phyloP scores from a whole-genome alignment of 2,797 vertebrate species.

The Siniperca obscura region DNA sequence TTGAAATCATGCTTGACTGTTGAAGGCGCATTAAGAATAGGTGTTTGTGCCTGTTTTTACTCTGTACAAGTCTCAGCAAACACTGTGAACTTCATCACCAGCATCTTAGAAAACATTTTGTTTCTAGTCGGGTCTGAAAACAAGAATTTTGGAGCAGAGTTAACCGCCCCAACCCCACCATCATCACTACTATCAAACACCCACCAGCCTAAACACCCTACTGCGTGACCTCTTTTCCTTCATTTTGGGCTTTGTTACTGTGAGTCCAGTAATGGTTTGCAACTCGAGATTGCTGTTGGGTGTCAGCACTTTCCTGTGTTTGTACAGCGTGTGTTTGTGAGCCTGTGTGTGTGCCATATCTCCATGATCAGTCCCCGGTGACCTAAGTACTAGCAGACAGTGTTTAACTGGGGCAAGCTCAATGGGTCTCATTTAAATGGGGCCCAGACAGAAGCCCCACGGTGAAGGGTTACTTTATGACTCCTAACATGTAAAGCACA shows the following conservation, averaged over 20 bases:
- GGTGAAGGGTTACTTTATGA: constrained; percentile 78
- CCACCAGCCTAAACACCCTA: constrained; percentile 49
- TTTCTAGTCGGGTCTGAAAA: constrained; percentile 23
- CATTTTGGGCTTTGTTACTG: constrained; percentile 67
- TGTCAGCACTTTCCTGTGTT: constrained; percentile 81
- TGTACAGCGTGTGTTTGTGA: constrained; percentile 62
- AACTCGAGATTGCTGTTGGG: constrained; percentile 74
- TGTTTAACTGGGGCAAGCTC: constrained; percentile 85
- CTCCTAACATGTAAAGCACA: constrained; percentile 74
- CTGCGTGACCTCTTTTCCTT: constrained; percentile 71
- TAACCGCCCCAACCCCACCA: constrained; percentile 22
- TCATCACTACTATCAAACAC: constrained; percentile 27
- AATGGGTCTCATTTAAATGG: constrained; percentile 84
- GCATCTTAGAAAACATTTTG: constrained; percentile 32
- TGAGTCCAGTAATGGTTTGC: constrained; percentile 73
- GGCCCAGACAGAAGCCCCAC: constrained; percentile 81
- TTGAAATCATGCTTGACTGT: constrained; percentile 51
- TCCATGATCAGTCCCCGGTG: constrained; percentile 79
- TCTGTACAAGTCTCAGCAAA: constrained; percentile 60
- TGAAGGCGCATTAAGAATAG: constrained; percentile 48
- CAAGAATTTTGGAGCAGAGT: constrained; percentile 7
- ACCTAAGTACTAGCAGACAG: constrained; percentile 78
- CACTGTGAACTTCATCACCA: constrained; percentile 53
- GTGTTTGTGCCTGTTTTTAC: constrained; percentile 54
- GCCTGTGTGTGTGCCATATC: constrained; percentile 76